These are phyloP conservation scores for Leucoraja erinaceus DNA, from an alignment of 2,113 vertebrate genomes.

Conservation along the genomic window DNA sequence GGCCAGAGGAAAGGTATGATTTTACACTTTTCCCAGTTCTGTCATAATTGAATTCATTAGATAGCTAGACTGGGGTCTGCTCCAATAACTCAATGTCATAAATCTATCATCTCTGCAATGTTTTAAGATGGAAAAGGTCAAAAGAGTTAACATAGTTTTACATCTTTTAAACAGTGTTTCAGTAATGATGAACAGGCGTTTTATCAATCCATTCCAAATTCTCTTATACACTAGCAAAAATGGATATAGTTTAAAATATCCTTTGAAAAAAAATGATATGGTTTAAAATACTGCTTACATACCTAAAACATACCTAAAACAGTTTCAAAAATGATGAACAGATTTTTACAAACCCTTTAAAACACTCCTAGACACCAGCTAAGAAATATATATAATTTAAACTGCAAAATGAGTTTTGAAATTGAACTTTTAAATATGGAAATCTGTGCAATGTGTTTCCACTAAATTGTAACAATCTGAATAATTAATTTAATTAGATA, in stretches of 20 bases:
- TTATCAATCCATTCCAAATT: not conserved
- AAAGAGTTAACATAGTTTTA: not conserved
- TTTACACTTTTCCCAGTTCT: not conserved
- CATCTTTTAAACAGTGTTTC: slow-evolving; percentile 6
- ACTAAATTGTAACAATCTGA: not conserved
- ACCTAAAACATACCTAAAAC: not conserved
- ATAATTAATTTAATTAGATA: not conserved
- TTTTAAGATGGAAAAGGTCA: not conserved
- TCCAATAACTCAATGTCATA: slow-evolving; percentile 13
- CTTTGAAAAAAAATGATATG: not conserved
- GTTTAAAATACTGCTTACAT: not conserved
- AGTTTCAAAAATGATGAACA: slow-evolving; percentile 17
- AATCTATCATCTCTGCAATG: not conserved
- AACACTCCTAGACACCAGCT: not conserved
- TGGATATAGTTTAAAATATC: not conserved
- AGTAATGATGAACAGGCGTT: not conserved
- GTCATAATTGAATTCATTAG: slow-evolving; percentile 16
- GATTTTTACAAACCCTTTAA: not conserved
- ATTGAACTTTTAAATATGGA: not conserved
- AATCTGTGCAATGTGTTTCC: too few species aligned
- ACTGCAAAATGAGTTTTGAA: not conserved
- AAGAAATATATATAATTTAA: not conserved
- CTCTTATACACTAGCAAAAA: not conserved
- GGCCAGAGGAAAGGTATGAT: slow-evolving; percentile 47
- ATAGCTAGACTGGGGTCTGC: not conserved